Evolutionary conservation across 1,140 invertebrate genomes (phyloP), one percentile per base, ranked within the genome.

Genomic region (Centruroides vittatus): DNA sequence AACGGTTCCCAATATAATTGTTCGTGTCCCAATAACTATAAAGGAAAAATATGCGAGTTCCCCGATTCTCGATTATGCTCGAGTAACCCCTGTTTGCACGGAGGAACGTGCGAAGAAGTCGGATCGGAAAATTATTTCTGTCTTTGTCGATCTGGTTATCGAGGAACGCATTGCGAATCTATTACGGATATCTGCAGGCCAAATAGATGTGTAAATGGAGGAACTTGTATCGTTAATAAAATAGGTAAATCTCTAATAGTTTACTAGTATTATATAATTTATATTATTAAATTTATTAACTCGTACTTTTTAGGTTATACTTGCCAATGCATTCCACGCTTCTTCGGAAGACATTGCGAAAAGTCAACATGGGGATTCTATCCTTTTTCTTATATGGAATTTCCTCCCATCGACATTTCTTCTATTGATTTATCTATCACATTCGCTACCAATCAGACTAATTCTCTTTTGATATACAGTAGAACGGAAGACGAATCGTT

Each of bases 311-410:
- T 86, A n/a, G 87, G 85, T 47, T 93, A 90, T 70, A 64, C 83
- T 61, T 97, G 93, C 73, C 86, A 82, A 62, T 97, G 93, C 71
- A 82, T 87, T 65, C 84, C 58, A 4, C 70, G 87, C 51, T 82
- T 86, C n/a, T 93, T 91, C 72, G 93, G 93, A 8, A 78, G 84
- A 34, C 86, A 89, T 69, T 97, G 93, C 73, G 89, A 95, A 72
- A 85, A 84, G 64, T 85, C 87, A 0, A 91, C 88, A 11, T 89
- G 84, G 71, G 89, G 91, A n/a, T 96, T 97, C 72, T 80, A 82
- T 57, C 86, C 88, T 67, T 75, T 91, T 0, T 95, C 92, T 0
- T 96, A 83, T 71, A 89, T 93, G 85, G 79, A 84, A 12, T 94
- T 93, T 73, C 82, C 85, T 4, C 23, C 23, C 7, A 68, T 96